Evolutionary conservation across 1,140 invertebrate species (phyloP).

Genomic region (Drosophila virilis): DNA sequence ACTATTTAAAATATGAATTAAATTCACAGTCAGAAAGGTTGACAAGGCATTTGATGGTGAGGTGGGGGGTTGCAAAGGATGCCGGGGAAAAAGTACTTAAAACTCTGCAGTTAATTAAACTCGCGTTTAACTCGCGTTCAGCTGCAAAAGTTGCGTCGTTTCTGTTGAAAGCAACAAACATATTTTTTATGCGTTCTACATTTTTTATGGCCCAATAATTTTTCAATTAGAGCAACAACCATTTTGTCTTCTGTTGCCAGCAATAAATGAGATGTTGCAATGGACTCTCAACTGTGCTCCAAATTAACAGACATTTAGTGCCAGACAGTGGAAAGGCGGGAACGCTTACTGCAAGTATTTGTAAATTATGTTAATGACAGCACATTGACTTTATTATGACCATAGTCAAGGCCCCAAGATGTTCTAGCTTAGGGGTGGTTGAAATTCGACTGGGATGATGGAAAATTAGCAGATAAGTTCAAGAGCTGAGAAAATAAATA

Average conservation of each 20-base stretch:
- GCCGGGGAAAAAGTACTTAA: conserved; percentile 59
- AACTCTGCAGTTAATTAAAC: conserved; percentile 77
- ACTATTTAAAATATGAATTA: conserved; percentile 73
- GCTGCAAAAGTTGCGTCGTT: conserved; percentile 31
- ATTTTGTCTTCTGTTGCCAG: conserved; percentile 55
- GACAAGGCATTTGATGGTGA: neutral
- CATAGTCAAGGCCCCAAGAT: conserved; percentile 12
- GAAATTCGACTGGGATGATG: conserved; percentile 24
- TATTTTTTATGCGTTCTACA: conserved; percentile 65
- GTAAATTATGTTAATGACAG: conserved; percentile 77
- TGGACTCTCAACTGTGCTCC: conserved; percentile 29
- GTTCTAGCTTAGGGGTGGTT: neutral
- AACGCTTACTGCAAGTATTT: conserved; percentile 67
- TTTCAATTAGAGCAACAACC: conserved; percentile 71
- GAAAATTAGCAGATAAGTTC: conserved; percentile 10
- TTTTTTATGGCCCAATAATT: conserved; percentile 81
- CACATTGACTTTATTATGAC: conserved; percentile 74
- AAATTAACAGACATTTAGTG: conserved; percentile 50
- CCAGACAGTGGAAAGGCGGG: neutral
- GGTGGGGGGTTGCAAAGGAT: neutral
- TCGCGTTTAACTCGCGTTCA: conserved; percentile 48
- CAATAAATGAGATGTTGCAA: conserved; percentile 73
- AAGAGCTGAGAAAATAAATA: neutral
- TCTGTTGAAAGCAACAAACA: conserved; percentile 35
- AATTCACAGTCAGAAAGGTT: conserved; percentile 29